phyloP scores from a whole-genome alignment of 2,113 vertebrate species.

The Leiothrix lutea region DNA sequence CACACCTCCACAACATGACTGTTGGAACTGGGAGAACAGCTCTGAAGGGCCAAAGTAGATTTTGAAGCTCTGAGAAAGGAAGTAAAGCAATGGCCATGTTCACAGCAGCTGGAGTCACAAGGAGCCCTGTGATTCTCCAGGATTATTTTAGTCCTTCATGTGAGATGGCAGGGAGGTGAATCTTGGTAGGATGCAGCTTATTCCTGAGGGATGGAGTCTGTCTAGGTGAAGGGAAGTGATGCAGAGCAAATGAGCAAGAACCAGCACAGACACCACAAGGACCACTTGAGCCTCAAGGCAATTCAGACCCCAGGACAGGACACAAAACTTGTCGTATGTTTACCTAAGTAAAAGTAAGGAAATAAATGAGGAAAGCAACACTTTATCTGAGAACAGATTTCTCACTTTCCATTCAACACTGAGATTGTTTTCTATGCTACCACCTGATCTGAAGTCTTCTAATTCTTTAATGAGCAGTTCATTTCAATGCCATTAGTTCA shows the following conservation, averaged over 20 bases:
- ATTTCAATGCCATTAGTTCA: background rate
- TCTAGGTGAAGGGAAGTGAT: background rate
- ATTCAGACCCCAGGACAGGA: background rate
- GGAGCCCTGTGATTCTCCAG: background rate
- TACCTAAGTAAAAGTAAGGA: background rate
- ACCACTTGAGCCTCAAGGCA: background rate
- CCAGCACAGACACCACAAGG: background rate
- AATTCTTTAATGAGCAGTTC: background rate
- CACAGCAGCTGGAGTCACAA: background rate
- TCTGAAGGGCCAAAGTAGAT: background rate
- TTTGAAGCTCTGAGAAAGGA: background rate
- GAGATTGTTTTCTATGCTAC: background rate
- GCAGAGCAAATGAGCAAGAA: background rate
- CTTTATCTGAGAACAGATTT: background rate
- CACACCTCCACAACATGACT: background rate
- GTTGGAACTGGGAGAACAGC: fast-evolving
- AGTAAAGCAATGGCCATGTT: background rate
- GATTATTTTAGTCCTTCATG: background rate
- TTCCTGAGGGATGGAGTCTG: background rate
- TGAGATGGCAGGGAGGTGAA: background rate
- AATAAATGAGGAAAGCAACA: background rate
- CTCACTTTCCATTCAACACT: background rate
- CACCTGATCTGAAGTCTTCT: background rate
- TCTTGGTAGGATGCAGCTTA: background rate
- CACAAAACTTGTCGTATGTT: background rate